phyloP scores from a whole-genome alignment of 1,140 invertebrate species.

The Odontomachus brunneus region DNA sequence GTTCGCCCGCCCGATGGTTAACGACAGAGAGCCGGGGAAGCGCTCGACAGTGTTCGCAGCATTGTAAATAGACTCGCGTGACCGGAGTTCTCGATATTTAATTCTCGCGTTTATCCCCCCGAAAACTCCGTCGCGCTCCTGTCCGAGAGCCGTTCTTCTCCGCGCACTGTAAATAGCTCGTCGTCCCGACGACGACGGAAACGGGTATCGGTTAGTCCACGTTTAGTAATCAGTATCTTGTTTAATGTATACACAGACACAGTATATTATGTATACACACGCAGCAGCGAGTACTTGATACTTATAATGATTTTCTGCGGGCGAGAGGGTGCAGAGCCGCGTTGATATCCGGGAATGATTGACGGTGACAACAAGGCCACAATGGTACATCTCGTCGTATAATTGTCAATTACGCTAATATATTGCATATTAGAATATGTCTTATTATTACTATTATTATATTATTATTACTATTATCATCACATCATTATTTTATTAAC shows the following conservation, averaged over 20 bases:
- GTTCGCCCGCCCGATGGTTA: background rate
- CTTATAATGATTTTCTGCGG: too few relatives aligned
- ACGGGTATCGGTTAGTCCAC: constrained; percentile 57
- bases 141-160: constrained; percentile 18
- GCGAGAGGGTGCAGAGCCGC: too few relatives aligned
- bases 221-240: constrained; percentile 76
- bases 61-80: constrained; percentile 67
- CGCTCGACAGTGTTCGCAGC: background rate
- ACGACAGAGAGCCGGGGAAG: background rate
- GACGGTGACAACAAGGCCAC: constrained; percentile 7
- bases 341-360: too few relatives aligned
- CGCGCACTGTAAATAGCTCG: constrained; percentile 33
- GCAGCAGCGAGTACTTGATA: background rate
- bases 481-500: constrained; percentile 5
- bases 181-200: constrained; percentile 12
- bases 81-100: constrained; percentile 48
- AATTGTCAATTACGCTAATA: constrained; percentile 31
- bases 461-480: constrained; percentile 51
- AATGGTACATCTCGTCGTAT: constrained; percentile 54
- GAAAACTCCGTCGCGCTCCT: background rate
- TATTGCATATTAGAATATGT: constrained; percentile 51
- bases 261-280: background rate
- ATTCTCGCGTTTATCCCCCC: constrained; percentile 19
- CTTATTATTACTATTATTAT: constrained; percentile 52
- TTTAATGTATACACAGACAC: constrained; percentile 52